Evolutionary conservation across 2,888 invertebrate genomes (phyloP), one percentile per base, ranked within the genome.

Genomic region (Cephus pulcher): DNA sequence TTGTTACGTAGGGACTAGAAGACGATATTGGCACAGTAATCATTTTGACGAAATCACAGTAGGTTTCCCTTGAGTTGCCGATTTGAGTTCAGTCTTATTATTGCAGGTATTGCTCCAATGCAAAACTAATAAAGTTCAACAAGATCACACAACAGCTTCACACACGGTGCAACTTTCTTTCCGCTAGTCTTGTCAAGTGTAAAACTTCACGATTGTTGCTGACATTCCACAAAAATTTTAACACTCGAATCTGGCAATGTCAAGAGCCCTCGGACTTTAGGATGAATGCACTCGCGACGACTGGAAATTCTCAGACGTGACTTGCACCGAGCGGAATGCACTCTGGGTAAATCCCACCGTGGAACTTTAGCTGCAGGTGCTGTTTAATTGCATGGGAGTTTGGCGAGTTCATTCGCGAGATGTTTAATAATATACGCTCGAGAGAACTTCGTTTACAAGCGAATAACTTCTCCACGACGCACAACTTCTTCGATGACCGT

Each of bases 11-110:
- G 76, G 90, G 90, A 81, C 89, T 89, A 76, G 90, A 89, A 70
- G 87, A 82, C 75, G 88, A 87, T 74, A 90, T 87, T 81, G 91
- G 90, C 79, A 90, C 84, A 74, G 90, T 90, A 78, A 90, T 91
- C 91, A 91, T 91, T 78, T 80, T 86, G 75, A 56, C 9, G 6
- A 23, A 56, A 56, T 56, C 56, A 56, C 56, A 56, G 15, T 56
- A 56, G 9, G 56, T 56, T 56, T 23, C 9, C 56, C 23, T 56
- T 56, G 9, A 56, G 4, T 23, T 56, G 23, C 2, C 56, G 56
- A 56, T 23, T 56, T 56, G 1, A 56, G 56, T 15, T 56, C 56
- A 56, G 56, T 9, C 56, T 23, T 56, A 56, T 56, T 56, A 56
- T 9, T 23, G 6, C 40, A 23, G 15, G 2, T 56, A 23, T 40